Evolutionary conservation across 1,140 invertebrate species (phyloP).

Genomic region (Acromyrmex heyeri): DNA sequence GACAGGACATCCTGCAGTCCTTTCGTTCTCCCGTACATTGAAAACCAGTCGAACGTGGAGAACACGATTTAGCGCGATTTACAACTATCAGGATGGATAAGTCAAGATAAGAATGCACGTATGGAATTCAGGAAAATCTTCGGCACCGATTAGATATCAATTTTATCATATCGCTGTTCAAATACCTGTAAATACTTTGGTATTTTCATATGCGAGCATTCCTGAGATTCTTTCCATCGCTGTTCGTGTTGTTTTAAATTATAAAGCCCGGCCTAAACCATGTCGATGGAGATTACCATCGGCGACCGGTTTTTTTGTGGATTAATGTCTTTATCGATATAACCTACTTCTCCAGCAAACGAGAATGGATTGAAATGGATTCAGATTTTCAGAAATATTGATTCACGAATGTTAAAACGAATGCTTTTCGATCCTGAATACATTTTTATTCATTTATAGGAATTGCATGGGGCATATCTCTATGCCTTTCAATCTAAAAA

Average conservation of each 20-base stretch:
- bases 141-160: neutral
- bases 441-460: too few relatives aligned
- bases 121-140: neutral
- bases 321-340: constrained; percentile 68
- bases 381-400: too few relatives aligned
- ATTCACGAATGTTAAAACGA: too few relatives aligned
- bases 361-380: too few relatives aligned
- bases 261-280: constrained; percentile 4
- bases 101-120: constrained; percentile 7
- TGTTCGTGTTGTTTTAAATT: neutral
- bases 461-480: too few relatives aligned
- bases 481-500: too few relatives aligned
- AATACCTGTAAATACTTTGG: neutral
- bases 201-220: neutral
- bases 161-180: neutral
- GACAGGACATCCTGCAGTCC: neutral
- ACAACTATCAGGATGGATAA: constrained; percentile 18
- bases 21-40: neutral
- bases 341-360: constrained; percentile 70
- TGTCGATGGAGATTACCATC: neutral
- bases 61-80: neutral
- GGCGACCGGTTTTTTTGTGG: constrained; percentile 71
- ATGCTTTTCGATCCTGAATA: too few relatives aligned
- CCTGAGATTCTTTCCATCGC: neutral
- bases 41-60: constrained; percentile 13